A percentile compares a stretch with the other conserved stretches of the same genome.
phyloP scores from a whole-genome alignment of 2,113 vertebrate species.

The Chrysemys picta region DNA sequence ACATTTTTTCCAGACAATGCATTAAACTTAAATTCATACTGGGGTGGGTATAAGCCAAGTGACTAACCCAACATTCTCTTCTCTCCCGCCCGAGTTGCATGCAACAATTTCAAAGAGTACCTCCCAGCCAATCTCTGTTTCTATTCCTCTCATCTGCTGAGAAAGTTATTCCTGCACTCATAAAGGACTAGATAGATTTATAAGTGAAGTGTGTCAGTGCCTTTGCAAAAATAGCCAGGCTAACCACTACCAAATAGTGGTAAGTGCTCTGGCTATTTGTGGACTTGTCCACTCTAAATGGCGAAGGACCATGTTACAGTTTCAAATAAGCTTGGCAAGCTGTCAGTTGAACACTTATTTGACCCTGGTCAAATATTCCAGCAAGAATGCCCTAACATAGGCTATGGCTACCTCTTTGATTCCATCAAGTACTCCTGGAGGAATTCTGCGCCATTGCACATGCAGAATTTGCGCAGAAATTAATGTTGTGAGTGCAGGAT shows the following conservation, averaged over 20 bases:
- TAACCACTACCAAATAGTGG: neutral
- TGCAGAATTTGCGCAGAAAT: too few relatives aligned
- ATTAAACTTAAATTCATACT: neutral
- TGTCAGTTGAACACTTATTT: neutral
- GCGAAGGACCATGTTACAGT: fast-evolving
- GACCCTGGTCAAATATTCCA: neutral
- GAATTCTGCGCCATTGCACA: too few relatives aligned
- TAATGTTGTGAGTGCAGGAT: too few relatives aligned
- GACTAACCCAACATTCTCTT: neutral
- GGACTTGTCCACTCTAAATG: neutral
- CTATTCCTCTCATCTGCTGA: neutral
- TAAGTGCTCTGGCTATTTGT: neutral
- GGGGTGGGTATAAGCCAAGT: fast-evolving
- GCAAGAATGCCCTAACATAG: neutral
- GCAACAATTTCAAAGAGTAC: neutral
- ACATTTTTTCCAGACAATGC: neutral
- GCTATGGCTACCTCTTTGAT: neutral
- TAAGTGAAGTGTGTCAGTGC: neutral
- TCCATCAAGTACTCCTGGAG: neutral
- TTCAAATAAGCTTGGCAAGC: neutral
- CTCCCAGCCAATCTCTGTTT: neutral
- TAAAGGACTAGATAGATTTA: neutral
- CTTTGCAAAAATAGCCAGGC: neutral
- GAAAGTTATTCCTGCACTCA: neutral
- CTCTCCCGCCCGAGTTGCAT: neutral